These are phyloP conservation scores for Capitulum mitella DNA, from an alignment of 2,888 invertebrate species.

Conservation along the genomic window DNA sequence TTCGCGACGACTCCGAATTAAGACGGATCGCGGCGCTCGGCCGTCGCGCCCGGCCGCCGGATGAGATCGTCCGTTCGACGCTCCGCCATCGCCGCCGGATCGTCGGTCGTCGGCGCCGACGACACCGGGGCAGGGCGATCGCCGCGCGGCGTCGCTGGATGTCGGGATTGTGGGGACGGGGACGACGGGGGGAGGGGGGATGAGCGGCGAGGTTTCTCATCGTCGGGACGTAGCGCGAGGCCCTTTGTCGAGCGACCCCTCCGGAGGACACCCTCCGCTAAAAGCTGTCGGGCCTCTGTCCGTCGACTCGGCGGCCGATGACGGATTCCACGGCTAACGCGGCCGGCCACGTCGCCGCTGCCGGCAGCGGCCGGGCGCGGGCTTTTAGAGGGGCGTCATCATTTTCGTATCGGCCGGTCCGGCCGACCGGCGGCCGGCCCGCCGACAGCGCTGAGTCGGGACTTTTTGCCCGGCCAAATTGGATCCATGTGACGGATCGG, in stretches of 20 bases:
- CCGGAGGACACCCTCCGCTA: background rate
- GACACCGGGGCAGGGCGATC: background rate
- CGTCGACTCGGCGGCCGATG: background rate
- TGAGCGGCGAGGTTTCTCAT: background rate
- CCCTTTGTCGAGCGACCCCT: too few species aligned
- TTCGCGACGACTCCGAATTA: background rate
- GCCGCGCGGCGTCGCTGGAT: background rate
- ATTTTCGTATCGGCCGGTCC: background rate
- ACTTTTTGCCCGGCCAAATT: conserved; percentile 21
- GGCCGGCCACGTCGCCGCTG: background rate
- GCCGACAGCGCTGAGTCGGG: background rate
- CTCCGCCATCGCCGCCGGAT: background rate
- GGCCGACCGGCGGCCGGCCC: background rate
- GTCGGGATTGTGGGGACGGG: background rate
- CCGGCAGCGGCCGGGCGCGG: background rate
- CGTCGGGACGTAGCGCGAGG: background rate
- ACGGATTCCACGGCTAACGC: background rate
- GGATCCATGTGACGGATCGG: conserved; percentile 22
- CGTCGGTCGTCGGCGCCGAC: background rate
- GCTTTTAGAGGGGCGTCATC: conserved; percentile 17
- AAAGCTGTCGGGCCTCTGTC: background rate
- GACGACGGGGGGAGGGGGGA: background rate
- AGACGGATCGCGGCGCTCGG: conserved; percentile 1
- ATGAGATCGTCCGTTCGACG: background rate
- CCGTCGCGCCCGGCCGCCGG: background rate